Base-by-base conservation (phyloP, 2,888 invertebrate species). In the Agonopterix arenella region DNA sequence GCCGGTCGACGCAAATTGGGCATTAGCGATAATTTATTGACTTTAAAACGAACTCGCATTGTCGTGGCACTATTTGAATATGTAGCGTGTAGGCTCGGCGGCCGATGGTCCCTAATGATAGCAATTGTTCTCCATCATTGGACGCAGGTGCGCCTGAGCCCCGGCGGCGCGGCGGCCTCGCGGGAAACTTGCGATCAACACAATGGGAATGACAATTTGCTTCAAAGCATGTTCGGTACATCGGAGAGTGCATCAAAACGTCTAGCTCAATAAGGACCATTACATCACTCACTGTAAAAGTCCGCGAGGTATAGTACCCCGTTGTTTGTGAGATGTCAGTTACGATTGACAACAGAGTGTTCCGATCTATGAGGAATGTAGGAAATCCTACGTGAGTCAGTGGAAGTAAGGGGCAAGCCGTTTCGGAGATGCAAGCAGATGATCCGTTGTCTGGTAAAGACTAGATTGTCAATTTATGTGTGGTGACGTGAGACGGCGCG, bases 21-120 rank as follows among this genome's bases (percentile, higher is more conserved):
- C 84, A 86, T 89, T 88, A 84, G 82, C 82, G 67, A 86, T 89
- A 89, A 88, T 88, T 84, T 88, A 89, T 88, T 79, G 84, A 75
- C 73, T 83, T 84, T 83, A 74, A 79, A 82, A 84, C 80, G 80
- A 84, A 80, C 75, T 80, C 66, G 77, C 79, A 84, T 86, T 84
- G 84, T 84, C 72, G 78, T 77, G 68, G 73, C 64, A 70, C 73
- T 76, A 77, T 81, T 85, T 88, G 84, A 86, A 85, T 88, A 84
- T 84, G 80, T 81, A 84, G 73, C 72, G 77, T 73, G 75, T 83
- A 76, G 82, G 82, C 73, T 72, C 67, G 76, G 65, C 70, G 60
- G 60, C 64, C 73, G 80, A 82, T 80, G 80, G 74, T 66, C 73
- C 60, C 66, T 88, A 88, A 88, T 86, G 86, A 85, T 77, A 78